These are phyloP conservation scores for Artibeus jamaicensis DNA, from an alignment of 2,797 vertebrate species.

Conservation along the genomic window DNA sequence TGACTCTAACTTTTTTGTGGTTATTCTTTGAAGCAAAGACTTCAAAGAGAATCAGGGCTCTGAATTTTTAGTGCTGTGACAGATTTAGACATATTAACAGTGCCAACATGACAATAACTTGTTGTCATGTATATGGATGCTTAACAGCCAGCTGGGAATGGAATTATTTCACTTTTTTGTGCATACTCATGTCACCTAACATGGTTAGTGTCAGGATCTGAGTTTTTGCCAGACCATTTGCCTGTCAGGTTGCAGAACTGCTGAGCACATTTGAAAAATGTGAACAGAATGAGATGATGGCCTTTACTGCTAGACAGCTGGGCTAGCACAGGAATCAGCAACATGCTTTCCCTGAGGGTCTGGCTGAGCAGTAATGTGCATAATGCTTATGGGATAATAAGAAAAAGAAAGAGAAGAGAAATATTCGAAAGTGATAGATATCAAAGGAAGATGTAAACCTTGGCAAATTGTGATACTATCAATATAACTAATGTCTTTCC, in stretches of 20 bases:
- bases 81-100: neutral
- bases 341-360: neutral
- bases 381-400: neutral
- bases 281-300: neutral
- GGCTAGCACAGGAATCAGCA: neutral
- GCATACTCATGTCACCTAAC: neutral
- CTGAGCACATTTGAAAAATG: neutral
- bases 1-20: neutral
- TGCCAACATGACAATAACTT: neutral
- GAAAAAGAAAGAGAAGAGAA: slow-evolving; percentile 6
- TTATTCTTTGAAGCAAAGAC: slow-evolving; percentile 6
- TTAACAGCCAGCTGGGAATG: neutral
- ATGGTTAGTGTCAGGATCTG: neutral
- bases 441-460: neutral
- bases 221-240: slow-evolving; percentile 8
- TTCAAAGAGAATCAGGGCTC: slow-evolving; percentile 47
- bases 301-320: neutral
- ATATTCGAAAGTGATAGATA: neutral
- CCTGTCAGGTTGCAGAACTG: neutral
- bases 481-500: neutral
- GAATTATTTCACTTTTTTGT: slow-evolving; percentile 7
- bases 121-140: neutral
- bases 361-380: neutral
- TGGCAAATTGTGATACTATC: neutral
- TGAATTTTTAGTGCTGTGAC: neutral